Evolutionary conservation across 2,888 invertebrate species (phyloP).

Genomic region (Kryphioiulus occultus): DNA sequence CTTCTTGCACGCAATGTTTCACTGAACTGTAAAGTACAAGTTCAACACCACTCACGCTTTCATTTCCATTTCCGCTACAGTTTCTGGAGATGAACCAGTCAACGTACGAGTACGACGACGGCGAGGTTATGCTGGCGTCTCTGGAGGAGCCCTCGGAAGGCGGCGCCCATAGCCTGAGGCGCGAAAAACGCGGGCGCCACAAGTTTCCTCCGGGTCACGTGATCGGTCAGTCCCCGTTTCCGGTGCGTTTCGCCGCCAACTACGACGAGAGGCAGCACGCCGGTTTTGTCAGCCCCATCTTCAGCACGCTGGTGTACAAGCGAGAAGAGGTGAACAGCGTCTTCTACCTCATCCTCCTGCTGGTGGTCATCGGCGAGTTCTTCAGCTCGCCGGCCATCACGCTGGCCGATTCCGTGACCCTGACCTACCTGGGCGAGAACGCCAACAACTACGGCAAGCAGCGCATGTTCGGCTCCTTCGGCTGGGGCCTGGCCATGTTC

Average conservation of each 20-base stretch:
- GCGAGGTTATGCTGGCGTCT: neutral
- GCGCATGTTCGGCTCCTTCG: conserved; percentile 96
- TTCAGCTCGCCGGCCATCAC: conserved; percentile 95
- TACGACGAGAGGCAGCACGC: conserved; percentile 73
- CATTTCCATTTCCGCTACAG: neutral
- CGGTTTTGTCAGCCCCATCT: conserved; percentile 86
- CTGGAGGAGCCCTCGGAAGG: neutral
- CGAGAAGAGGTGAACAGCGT: conserved; percentile 89
- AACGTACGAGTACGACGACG: neutral
- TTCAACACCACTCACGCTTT: neutral
- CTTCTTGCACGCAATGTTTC: too few species aligned
- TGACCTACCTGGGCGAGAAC: conserved; percentile 85
- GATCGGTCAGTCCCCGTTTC: conserved; percentile 74
- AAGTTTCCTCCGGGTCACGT: conserved; percentile 57
- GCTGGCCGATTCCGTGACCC: conserved; percentile 89
- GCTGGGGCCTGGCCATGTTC: conserved; percentile 99
- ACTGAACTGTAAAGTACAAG: too few species aligned
- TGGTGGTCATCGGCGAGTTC: conserved; percentile 96
- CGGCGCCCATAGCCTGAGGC: neutral
- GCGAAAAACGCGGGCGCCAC: conserved; percentile 51
- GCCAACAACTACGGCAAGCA: conserved; percentile 86
- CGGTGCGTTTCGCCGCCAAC: conserved; percentile 78
- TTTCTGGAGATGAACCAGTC: neutral
- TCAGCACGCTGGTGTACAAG: conserved; percentile 91
- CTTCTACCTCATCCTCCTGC: conserved; percentile 89